Base-by-base conservation (phyloP, 1,140 invertebrate species). In the Pseudomyrmex pallidus region DNA sequence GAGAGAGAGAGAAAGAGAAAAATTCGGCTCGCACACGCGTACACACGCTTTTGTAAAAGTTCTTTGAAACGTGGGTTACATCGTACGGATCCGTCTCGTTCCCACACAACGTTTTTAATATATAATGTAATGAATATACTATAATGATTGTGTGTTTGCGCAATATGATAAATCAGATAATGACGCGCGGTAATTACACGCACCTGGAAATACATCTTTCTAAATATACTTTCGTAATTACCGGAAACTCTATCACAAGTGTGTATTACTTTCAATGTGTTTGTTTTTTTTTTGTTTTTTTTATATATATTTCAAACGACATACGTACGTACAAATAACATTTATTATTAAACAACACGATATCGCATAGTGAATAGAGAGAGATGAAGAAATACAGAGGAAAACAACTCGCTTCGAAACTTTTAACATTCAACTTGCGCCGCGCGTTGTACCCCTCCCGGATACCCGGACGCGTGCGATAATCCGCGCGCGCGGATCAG, bases 371-470 rank as follows among this genome's bases (percentile, higher is more conserved):
- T 35, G 35, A 35, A 35, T 35, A 35, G 35, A 35, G 0, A 35
- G 35, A 35, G 35, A 35, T 35, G 35, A 35, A 35, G 35, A 78
- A 85, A 85, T 52, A 35, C 15, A 20, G 35, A 25, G 54, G 54
- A 61, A 78, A 87, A 88, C 48, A 48, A 15, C 20, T 57, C 50
- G 67, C 64, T 87, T 85, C 73, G 35, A 35, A 63, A 74, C 56
- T 74, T 74, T 87, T 77, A 87, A 78, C 67, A 88, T 88, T 88
- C 77, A 78, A 20, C 44, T 10, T 15, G 54, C 44, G 15, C 10
- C 17, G 52, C 20, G 35, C 68, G 35, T 35, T 35, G 35, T 85
- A 72, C 83, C 83, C 76, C 70, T 77, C 54, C 46, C 25, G 25
- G 20, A 22, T 76, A 83, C 84, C 57, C 63, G 15, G 22, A 20